Evolutionary conservation across 2,797 vertebrate species (phyloP).

Genomic region (Phalloptychus januarius): DNA sequence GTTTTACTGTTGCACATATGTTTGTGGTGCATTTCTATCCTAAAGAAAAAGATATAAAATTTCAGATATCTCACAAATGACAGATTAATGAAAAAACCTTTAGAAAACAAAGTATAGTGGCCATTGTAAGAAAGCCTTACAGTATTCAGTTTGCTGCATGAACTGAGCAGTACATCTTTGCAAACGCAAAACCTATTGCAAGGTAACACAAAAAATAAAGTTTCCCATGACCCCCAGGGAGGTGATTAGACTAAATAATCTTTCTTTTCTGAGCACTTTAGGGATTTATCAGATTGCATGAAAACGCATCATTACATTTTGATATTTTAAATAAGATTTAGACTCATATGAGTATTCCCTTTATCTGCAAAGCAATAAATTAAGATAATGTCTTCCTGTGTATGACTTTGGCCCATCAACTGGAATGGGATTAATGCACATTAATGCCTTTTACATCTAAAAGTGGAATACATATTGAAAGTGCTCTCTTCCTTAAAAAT

Average conservation of each 20-base stretch:
- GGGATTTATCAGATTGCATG: slow-evolving; percentile 53
- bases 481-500: slow-evolving; percentile 62
- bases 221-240: slow-evolving; percentile 4
- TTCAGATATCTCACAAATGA: too few species aligned
- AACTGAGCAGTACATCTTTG: too few species aligned
- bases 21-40: too few species aligned
- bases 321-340: slow-evolving; percentile 19
- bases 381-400: slow-evolving; percentile 26
- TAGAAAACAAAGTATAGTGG: too few species aligned
- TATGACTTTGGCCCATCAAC: slow-evolving; percentile 52
- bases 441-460: slow-evolving; percentile 55
- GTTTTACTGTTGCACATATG: too few species aligned
- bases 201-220: too few species aligned
- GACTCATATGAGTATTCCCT: slow-evolving; percentile 12
- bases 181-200: too few species aligned
- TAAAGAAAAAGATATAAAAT: too few species aligned
- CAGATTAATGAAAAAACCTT: too few species aligned
- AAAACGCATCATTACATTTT: slow-evolving; percentile 48
- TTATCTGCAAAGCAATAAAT: slow-evolving; percentile 27
- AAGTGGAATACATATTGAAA: slow-evolving; percentile 68
- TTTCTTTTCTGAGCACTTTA: slow-evolving; percentile 65
- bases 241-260: slow-evolving; percentile 48
- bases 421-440: slow-evolving; percentile 60
- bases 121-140: too few species aligned
- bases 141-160: too few species aligned